These are phyloP conservation scores for Pteruthius melanotis DNA, from an alignment of 2,113 vertebrate genomes.

Conservation along the genomic window DNA sequence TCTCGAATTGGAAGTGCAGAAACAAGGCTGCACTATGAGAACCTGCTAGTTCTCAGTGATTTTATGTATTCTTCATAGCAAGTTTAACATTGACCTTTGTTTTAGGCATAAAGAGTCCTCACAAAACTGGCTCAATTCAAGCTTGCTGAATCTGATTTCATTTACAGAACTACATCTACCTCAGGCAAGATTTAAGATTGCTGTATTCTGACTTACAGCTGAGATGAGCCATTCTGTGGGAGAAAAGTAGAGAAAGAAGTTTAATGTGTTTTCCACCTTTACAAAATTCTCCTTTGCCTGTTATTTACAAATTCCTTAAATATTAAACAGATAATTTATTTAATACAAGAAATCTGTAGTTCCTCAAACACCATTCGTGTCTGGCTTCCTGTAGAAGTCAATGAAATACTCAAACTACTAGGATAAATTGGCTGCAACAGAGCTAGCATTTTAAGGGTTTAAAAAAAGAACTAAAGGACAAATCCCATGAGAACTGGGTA, in stretches of 20 bases:
- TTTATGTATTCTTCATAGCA: not conserved
- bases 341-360: not conserved
- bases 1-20: not conserved
- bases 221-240: not conserved
- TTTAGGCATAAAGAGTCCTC: not conserved
- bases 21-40: not conserved
- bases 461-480: not conserved
- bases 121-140: not conserved
- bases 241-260: not conserved
- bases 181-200: not conserved
- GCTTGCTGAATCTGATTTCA: not conserved
- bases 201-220: not conserved
- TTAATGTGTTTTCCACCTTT: not conserved
- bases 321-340: not conserved
- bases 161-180: not conserved
- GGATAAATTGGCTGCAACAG: not conserved
- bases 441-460: not conserved
- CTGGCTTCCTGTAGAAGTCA: not conserved
- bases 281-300: not conserved
- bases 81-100: not conserved
- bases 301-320: not conserved
- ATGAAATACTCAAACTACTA: not conserved
- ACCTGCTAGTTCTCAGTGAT: not conserved
- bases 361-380: not conserved
- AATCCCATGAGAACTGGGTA: not conserved